phyloP scores from a whole-genome alignment of 1,140 invertebrate species.

The Melitaea cinxia region DNA sequence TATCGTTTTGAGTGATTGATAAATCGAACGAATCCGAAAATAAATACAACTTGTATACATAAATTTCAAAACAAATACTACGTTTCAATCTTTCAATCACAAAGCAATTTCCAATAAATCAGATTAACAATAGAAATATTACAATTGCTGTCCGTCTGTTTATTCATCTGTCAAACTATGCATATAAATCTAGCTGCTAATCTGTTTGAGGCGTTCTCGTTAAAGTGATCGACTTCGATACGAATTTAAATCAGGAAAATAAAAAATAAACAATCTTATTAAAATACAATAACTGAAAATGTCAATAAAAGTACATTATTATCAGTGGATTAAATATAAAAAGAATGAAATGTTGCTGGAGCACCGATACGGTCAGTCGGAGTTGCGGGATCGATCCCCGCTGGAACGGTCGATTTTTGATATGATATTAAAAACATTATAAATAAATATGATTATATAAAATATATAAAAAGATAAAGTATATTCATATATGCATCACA shows the following conservation, averaged over 20 bases:
- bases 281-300: background rate
- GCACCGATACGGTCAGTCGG: no score
- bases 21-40: conserved; percentile 16
- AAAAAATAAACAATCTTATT: no score
- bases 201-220: background rate
- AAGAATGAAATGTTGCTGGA: no score
- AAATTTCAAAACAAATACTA: conserved; percentile 21
- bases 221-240: background rate
- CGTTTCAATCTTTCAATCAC: conserved; percentile 5
- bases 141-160: conserved; percentile 3
- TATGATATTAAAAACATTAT: no score
- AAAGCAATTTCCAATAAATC: conserved; percentile 14
- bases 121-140: conserved; percentile 10
- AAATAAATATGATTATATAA: no score
- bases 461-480: no score
- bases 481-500: no score
- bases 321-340: no score
- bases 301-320: background rate
- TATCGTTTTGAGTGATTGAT: conserved; percentile 20
- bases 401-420: no score
- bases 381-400: no score
- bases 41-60: conserved; percentile 24
- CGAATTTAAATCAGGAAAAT: background rate
- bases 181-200: conserved; percentile 9
- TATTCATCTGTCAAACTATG: conserved; percentile 15